These are phyloP conservation scores for Thalassarche chlororhynchos DNA, from an alignment of 2,113 vertebrate genomes.

Conservation along the genomic window DNA sequence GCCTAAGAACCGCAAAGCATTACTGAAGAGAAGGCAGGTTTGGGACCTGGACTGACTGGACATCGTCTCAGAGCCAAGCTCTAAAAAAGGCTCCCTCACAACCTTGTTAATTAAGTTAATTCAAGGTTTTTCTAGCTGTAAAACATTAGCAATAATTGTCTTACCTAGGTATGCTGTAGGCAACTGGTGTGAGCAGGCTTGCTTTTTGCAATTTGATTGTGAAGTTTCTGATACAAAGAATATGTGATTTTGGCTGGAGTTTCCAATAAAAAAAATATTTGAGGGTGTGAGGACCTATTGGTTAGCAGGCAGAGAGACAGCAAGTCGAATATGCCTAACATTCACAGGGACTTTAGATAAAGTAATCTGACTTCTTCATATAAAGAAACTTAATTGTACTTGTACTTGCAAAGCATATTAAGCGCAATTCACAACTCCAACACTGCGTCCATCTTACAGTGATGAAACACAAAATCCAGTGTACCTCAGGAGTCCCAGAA, in stretches of 20 bases:
- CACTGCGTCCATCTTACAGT: neutral
- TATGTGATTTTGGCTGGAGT: neutral
- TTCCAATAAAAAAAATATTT: neutral
- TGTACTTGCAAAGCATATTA: neutral
- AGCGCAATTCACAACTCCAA: neutral
- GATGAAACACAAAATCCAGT: neutral
- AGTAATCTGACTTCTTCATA: neutral
- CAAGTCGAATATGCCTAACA: neutral
- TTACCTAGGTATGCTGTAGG: neutral
- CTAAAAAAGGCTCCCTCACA: neutral
- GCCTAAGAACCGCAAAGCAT: neutral
- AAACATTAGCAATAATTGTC: neutral
- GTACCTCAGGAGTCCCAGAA: neutral
- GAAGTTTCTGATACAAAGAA: neutral
- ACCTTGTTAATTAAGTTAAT: neutral
- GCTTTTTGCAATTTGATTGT: neutral
- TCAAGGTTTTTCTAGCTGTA: neutral
- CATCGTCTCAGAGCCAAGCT: neutral
- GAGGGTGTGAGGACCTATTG: neutral
- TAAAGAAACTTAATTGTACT: neutral
- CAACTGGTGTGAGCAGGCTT: neutral
- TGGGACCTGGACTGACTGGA: neutral
- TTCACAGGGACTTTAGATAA: neutral
- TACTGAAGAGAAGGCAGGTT: neutral
- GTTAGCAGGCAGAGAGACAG: neutral